Evolutionary conservation across 1,140 invertebrate genomes (phyloP).

Genomic region (Arctopsyche grandis): DNA sequence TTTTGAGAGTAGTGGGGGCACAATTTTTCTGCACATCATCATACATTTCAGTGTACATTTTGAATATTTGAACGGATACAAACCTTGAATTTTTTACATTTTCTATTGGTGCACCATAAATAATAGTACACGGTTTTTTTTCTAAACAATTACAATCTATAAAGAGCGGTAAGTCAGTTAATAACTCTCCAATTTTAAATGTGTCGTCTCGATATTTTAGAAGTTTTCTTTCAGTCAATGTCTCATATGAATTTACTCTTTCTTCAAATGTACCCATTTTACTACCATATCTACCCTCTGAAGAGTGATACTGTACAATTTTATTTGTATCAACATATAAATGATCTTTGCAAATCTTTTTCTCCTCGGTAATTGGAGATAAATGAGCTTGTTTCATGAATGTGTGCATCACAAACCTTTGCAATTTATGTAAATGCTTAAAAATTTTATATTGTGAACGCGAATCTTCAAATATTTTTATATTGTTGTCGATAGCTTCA

Average conservation of each 20-base stretch:
- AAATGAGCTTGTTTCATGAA: conserved; percentile 67
- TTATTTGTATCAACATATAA: conserved; percentile 59
- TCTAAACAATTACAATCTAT: conserved; percentile 55
- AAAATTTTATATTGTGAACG: conserved; percentile 63
- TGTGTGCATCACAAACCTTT: conserved; percentile 62
- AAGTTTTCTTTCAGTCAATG: conserved; percentile 64
- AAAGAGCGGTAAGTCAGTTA: conserved; percentile 58
- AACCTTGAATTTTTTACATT: conserved; percentile 64
- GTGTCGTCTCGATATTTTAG: conserved; percentile 56
- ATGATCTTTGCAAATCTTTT: conserved; percentile 62
- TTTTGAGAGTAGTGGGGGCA: neutral
- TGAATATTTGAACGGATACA: conserved; percentile 63
- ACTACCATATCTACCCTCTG: conserved; percentile 60
- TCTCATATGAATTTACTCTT: conserved; percentile 62
- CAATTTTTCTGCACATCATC: conserved; percentile 31
- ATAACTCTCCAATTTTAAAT: conserved; percentile 56
- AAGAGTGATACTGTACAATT: conserved; percentile 62
- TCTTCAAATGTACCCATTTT: conserved; percentile 64
- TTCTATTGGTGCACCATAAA: conserved; percentile 59
- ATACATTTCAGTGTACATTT: conserved; percentile 58
- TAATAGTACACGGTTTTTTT: conserved; percentile 56
- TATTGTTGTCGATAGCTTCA: conserved; percentile 72
- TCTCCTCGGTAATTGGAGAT: conserved; percentile 59
- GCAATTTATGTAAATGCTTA: conserved; percentile 63
- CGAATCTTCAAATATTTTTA: conserved; percentile 66